Conservation (phyloP, 2,888 invertebrate species). For the Plebejus melissa region DNA sequence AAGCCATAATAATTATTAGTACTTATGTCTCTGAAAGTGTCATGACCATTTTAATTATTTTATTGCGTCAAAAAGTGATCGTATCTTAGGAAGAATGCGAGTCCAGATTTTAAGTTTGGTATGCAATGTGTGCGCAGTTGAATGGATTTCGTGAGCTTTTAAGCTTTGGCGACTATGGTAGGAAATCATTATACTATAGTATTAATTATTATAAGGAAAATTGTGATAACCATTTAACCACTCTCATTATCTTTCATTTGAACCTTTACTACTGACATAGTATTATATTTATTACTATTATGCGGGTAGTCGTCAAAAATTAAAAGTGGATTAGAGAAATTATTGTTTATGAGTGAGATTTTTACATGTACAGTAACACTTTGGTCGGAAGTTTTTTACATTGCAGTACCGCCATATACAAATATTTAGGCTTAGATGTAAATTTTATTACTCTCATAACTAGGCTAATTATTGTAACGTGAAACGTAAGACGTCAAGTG, state of each 20-base stretch:
- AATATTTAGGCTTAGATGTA: slow-evolving; percentile 23
- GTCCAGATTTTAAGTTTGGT: neutral
- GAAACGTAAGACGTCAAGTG: neutral
- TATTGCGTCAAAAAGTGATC: neutral
- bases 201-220: slow-evolving; percentile 10
- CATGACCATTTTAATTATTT: neutral
- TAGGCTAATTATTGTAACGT: slow-evolving; percentile 18
- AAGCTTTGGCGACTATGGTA: slow-evolving; percentile 7
- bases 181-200: slow-evolving; percentile 3
- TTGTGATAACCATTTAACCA: slow-evolving; percentile 15
- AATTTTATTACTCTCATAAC: slow-evolving; percentile 19
- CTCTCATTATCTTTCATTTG: slow-evolving; percentile 7
- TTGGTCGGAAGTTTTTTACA: slow-evolving; percentile 2
- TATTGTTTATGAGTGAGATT: slow-evolving; percentile 14
- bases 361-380: slow-evolving; percentile 22
- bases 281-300: neutral
- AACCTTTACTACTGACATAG: neutral
- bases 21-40: neutral
- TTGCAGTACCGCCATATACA: slow-evolving; percentile 15
- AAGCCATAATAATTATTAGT: too few relatives aligned
- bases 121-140: neutral
- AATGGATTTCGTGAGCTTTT: slow-evolving; percentile 31
- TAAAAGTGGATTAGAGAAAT: neutral
- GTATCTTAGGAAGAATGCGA: neutral
- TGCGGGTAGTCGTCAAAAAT: slow-evolving; percentile 3